Percentiles rank a stretch among this genome's conserved stretches.
Evolutionary conservation across 2,113 vertebrate species (phyloP).

Genomic region (Microcebus griseorufus): DNA sequence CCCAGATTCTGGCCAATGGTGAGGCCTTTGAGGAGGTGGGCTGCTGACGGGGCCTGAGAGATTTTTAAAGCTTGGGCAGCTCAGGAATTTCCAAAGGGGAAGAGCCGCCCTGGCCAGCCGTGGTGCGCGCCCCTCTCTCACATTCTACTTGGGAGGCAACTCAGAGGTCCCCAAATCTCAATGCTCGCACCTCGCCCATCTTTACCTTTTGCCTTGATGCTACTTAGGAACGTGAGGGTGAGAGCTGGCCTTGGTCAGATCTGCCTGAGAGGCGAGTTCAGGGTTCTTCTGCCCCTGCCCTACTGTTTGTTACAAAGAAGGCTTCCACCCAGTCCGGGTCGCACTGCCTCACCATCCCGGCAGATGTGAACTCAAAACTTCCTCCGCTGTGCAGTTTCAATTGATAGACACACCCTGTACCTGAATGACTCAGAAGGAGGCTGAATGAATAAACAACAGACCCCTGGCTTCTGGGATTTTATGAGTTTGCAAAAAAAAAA

Average conservation of each 20-base stretch:
- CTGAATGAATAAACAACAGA: slow-evolving; percentile 75
- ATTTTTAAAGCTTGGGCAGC: background rate
- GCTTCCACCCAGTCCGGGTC: background rate
- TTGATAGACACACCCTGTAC: slow-evolving; percentile 82
- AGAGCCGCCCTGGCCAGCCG: background rate
- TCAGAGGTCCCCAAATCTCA: background rate
- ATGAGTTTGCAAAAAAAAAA: slow-evolving; percentile 75
- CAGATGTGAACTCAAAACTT: slow-evolving; percentile 65
- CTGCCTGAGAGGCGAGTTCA: background rate
- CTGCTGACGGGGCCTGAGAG: background rate
- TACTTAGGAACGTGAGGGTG: background rate
- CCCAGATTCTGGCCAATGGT: background rate
- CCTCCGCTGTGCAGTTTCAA: slow-evolving; percentile 65
- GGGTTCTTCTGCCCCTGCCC: background rate
- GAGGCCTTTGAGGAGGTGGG: background rate
- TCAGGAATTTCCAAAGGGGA: background rate
- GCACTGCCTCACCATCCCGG: background rate
- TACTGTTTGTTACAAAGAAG: background rate
- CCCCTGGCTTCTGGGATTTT: slow-evolving; percentile 71
- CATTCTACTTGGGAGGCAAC: background rate
- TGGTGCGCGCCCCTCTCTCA: background rate
- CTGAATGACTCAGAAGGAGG: slow-evolving; percentile 86
- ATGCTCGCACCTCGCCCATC: accelerated
- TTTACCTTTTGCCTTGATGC: background rate
- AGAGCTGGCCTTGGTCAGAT: background rate